These are phyloP conservation scores for Hyperoplus immaculatus DNA, from an alignment of 2,797 vertebrate species.

Conservation along the genomic window DNA sequence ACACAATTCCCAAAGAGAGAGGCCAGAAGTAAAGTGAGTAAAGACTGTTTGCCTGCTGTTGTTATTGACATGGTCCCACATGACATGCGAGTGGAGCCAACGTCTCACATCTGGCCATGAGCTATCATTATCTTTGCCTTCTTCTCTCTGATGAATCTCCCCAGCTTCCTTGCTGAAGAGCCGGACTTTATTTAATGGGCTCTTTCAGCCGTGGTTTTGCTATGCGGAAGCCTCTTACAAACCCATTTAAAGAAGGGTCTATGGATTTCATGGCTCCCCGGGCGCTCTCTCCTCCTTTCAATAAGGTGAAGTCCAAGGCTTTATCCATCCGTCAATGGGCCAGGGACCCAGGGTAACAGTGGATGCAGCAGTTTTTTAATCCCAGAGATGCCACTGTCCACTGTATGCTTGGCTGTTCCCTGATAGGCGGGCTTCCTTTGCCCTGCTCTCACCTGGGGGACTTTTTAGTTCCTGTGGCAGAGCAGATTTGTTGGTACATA, in stretches of 20 bases:
- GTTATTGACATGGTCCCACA: constrained; percentile 76
- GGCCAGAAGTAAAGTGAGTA: constrained; percentile 27
- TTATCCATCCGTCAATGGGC: constrained; percentile 85
- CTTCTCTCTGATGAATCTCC: constrained; percentile 84
- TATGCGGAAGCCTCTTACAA: constrained; percentile 85
- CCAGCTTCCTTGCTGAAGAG: constrained; percentile 72
- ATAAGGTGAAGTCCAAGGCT: constrained; percentile 87
- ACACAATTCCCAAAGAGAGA: constrained; percentile 34
- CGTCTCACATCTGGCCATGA: constrained; percentile 82
- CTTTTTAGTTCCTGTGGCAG: constrained; percentile 70
- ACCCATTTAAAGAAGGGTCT: constrained; percentile 87
- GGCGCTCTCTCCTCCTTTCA: constrained; percentile 84
- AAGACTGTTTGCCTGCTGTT: constrained; percentile 59
- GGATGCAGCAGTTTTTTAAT: constrained; percentile 84
- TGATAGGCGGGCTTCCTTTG: constrained; percentile 68
- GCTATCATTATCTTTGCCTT: constrained; percentile 85
- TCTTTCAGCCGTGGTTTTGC: constrained; percentile 82
- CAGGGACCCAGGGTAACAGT: constrained; percentile 78
- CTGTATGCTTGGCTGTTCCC: constrained; percentile 76
- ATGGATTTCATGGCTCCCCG: constrained; percentile 87
- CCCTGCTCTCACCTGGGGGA: constrained; percentile 74
- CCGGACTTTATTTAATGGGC: constrained; percentile 85
- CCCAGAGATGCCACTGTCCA: constrained; percentile 79
- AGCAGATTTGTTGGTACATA: constrained; percentile 75
- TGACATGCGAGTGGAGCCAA: constrained; percentile 67